A percentile compares a stretch with the other conserved stretches of the same genome.
These are phyloP conservation scores for Crambe crambe DNA, from an alignment of 37 sponge, comb jelly and placozoan species.

Conservation along the genomic window DNA sequence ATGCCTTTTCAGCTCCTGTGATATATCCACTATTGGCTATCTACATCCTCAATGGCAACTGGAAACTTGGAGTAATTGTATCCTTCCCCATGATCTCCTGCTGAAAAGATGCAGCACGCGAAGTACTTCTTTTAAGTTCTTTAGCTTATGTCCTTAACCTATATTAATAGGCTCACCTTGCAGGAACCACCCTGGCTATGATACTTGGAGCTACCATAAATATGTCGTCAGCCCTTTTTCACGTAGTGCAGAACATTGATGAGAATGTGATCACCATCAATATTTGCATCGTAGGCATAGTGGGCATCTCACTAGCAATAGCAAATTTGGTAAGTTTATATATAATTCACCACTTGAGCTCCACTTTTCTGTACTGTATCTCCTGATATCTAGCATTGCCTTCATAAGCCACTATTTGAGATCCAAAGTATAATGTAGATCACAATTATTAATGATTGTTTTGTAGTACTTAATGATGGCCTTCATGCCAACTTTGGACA, in stretches of 20 bases:
- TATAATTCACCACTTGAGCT: background rate
- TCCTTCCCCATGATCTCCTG: background rate
- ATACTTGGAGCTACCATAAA: constrained; percentile 4
- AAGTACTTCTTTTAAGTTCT: too few relatives aligned
- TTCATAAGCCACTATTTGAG: too few relatives aligned
- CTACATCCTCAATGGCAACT: background rate
- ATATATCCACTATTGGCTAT: background rate
- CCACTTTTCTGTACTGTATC: background rate
- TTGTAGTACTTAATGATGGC: background rate
- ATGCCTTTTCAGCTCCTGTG: background rate
- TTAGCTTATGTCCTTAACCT: background rate
- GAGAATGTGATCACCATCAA: background rate
- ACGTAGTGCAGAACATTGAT: background rate
- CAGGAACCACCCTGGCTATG: background rate
- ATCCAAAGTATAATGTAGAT: too few relatives aligned
- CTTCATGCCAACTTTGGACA: background rate
- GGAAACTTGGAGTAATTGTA: background rate
- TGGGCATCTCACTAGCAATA: background rate
- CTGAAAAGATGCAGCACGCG: too few relatives aligned
- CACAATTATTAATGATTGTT: too few relatives aligned
- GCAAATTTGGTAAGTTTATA: background rate
- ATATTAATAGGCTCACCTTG: background rate
- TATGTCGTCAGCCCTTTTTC: background rate
- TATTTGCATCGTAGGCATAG: background rate
- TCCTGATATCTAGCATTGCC: background rate